Base-by-base conservation (phyloP, 1,140 invertebrate species). In the Octopus bimaculoides region DNA sequence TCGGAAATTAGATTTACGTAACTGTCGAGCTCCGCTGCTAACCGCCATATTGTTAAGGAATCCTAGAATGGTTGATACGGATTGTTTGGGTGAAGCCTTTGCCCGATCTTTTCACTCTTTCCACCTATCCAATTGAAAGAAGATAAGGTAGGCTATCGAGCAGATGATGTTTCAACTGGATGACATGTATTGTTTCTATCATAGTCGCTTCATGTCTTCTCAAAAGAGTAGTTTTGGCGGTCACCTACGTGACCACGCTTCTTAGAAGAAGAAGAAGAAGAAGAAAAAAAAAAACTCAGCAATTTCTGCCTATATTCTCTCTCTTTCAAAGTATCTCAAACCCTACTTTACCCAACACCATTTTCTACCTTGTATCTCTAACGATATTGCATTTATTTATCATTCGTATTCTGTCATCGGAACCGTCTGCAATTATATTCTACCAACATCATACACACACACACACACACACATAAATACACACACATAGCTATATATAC, bases 201-300 rank as follows among this genome's bases (percentile, higher is more conserved):
- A 14, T 71, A 71, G 14, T 20, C 26, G 17, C 26, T 71, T 71
- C 9, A 71, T 17, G 66, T 71, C 14, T 17, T 14, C 26, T 17
- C 4, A 20, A 71, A 71, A 71, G 26, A n/a, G 17, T n/a, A 71
- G 66, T 71, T 71, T 71, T 71, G 66, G 66, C 66, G 66, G 66
- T 71, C 66, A 17, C 26, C 66, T 71, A 14, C 26, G 66, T 71
- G 66, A 71, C 66, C 66, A 71, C 66, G 66, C 66, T 71, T 71
- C 66, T 20, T 8, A 71, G 66, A n/a, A 12, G 8, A n/a, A n/a
- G n/a, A n/a, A n/a, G n/a, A n/a, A 71, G 66, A 71, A 20, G 7
- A 20, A 71, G 6, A 10, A 17, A 14, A 20, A 41, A 41, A 41
- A 41, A 3, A 41, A 41, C 26, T 3, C 1, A 41, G 26, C 26